A percentile compares a stretch with the other conserved stretches of the same genome.
These are phyloP conservation scores for Anomalospiza imberbis DNA, from an alignment of 2,797 vertebrate genomes.

Conservation along the genomic window DNA sequence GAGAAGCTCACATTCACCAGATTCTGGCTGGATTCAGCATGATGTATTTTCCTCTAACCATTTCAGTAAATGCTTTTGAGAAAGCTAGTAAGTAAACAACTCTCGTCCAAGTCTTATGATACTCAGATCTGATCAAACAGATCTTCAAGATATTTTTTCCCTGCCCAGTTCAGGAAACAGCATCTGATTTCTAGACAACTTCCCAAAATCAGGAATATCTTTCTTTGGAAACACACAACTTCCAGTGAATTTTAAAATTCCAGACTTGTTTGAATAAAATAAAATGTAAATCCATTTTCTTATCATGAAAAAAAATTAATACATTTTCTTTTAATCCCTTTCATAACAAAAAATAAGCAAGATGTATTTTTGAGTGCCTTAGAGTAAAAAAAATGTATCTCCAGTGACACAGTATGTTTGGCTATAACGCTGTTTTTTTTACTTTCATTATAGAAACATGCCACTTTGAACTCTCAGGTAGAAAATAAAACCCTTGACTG, in stretches of 20 bases:
- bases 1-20: background rate
- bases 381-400: background rate
- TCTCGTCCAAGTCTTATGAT: background rate
- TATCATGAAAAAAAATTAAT: background rate
- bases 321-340: fast-evolving
- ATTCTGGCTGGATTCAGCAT: background rate
- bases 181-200: background rate
- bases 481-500: background rate
- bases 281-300: background rate
- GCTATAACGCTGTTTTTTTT: background rate
- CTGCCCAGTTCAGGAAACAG: background rate
- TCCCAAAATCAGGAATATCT: background rate
- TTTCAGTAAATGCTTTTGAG: background rate
- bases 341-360: background rate
- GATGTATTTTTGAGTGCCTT: background rate
- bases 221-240: background rate
- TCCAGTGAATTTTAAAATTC: background rate
- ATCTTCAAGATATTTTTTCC: too few species aligned
- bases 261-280: background rate
- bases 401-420: background rate
- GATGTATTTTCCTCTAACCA: background rate
- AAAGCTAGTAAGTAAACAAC: background rate
- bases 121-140: background rate
- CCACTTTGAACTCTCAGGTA: background rate
- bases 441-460: background rate